Base-by-base conservation (phyloP, 2,113 vertebrate species). In the Climacteris rufus region DNA sequence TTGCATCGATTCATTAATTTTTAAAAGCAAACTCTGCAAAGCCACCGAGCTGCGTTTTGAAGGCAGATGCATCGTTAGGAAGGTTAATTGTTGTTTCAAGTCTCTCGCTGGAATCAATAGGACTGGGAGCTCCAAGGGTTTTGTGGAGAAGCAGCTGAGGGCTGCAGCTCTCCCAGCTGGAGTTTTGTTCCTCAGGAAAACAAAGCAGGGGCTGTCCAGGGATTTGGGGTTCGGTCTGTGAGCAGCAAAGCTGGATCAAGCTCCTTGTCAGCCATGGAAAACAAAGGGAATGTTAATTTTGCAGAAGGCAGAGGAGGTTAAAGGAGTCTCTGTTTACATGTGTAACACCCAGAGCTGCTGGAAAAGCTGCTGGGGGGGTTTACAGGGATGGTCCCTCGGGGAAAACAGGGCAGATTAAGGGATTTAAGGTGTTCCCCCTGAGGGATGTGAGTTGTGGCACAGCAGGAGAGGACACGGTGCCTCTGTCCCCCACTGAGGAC, bases 71-170 rank as follows among this genome's bases (percentile, higher is more conserved):
- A 0, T 15, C 20, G 19, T 80, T 40, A 54, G 61, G 84, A 96
- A 97, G 84, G 82, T 89, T 87, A 96, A 93, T 93, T 82, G 77
- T 82, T 84, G 56, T 84, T 96, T 37, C 82, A 24, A 74, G 74
- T 40, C 4, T 5, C 88, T 52, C 69, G 1, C 71, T 52, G 61
- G 25, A 68, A 95, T 95, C 88, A 16, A 81, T 92, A 35, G 78
- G 44, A 10, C 59, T 25, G 33, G 24, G 50, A 56, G 49, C 52
- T 69, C 40, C 9, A 1, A 14, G 72, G 37, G 2, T 22, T n/a
- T 60, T 30, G 47, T 31, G 53, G 33, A 24, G 72, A 3, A 35
- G 68, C n/a, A 44, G 56, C 40, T 33, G 39, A 47, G 0, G 25
- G 57, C 33, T 71, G 6, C 53, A 69, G 52, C 15, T 49, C 44